phyloP scores from a whole-genome alignment of 1,140 invertebrate genomes.

The Lycorma delicatula region DNA sequence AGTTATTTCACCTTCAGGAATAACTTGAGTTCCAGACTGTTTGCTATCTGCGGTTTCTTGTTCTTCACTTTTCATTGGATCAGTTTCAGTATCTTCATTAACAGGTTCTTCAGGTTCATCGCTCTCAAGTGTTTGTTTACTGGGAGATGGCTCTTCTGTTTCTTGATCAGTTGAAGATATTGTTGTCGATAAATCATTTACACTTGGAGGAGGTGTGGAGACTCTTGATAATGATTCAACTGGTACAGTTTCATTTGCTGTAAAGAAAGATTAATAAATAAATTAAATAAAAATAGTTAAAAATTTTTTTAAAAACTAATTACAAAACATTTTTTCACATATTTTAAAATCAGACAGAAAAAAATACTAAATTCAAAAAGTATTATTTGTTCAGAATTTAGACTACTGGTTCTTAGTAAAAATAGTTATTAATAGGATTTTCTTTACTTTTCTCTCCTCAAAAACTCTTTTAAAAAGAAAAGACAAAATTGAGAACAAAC shows the following conservation, averaged over 20 bases:
- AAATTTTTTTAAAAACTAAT: too few relatives aligned
- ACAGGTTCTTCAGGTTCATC: slow-evolving; percentile 9
- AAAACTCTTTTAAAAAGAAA: neutral
- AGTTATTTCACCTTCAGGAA: slow-evolving; percentile 11
- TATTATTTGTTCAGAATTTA: too few relatives aligned
- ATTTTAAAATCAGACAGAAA: too few relatives aligned
- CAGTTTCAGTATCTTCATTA: neutral
- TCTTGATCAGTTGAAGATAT: neutral
- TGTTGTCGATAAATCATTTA: too few relatives aligned
- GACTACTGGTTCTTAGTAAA: too few relatives aligned
- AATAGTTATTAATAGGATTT: too few relatives aligned
- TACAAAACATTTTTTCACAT: too few relatives aligned
- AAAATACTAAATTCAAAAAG: too few relatives aligned
- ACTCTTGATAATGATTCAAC: slow-evolving; percentile 12
- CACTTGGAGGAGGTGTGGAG: neutral
- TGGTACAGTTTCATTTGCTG: slow-evolving; percentile 29
- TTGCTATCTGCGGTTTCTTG: neutral
- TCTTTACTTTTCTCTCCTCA: neutral
- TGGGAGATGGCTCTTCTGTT: slow-evolving; percentile 19
- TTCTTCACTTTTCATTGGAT: neutral
- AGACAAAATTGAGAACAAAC: neutral
- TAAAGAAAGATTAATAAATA: slow-evolving; percentile 13
- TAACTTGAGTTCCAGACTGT: neutral
- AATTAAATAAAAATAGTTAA: too few relatives aligned
- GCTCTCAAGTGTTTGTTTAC: slow-evolving; percentile 24